Base-by-base conservation (phyloP, 23 tunicate species). In the Styela clava region DNA sequence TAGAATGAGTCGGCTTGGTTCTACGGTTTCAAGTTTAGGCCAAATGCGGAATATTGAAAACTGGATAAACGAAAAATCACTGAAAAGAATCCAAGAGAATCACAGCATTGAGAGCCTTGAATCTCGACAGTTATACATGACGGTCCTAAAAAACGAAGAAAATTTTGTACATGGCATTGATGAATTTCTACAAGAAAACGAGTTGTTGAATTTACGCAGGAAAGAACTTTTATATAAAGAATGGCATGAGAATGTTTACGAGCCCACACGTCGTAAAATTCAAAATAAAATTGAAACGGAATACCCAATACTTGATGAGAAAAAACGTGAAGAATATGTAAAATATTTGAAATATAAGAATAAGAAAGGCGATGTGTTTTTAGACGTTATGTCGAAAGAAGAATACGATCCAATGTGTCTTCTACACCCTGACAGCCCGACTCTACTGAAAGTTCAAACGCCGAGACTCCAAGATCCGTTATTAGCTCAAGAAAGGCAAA, bases 151-250 rank as follows among this genome's bases (percentile, higher is more conserved):
- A 24, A 89, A 89, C 74, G 95, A 89, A 85, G 95, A 89, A 74
- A 89, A 89, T 69, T 89, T 89, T 68, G 95, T 89, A 21, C 84
- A 91, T 82, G 97, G 97, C 21, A 82, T 91, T 34, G 89, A 86
- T 61, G 97, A 91, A 56, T 86, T 76, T 72, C 56, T 91, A 19
- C 27, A 65, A 65, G 90, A 85, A 69, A 74, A 82, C 2, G 97
- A 91, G 30, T 78, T 91, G 31, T 34, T 91, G 23, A 74, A 78
- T 62, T 34, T 86, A 1, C 74, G 97, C 23, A 69, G 76, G 69
- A 82, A 78, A 56, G 97, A 91, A 78, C 82, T 91, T 32, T 78
- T 91, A 12, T 79, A 91, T 81, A 86, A 86, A 63, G 69, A 85
- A 34, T 91, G 97, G 97, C 83, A 91, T 28, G 90, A 91, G 76